A percentile compares a stretch with the other conserved stretches of the same genome.
These are phyloP conservation scores for Drosophila lowei DNA, from an alignment of 1,140 invertebrate species.

Conservation along the genomic window DNA sequence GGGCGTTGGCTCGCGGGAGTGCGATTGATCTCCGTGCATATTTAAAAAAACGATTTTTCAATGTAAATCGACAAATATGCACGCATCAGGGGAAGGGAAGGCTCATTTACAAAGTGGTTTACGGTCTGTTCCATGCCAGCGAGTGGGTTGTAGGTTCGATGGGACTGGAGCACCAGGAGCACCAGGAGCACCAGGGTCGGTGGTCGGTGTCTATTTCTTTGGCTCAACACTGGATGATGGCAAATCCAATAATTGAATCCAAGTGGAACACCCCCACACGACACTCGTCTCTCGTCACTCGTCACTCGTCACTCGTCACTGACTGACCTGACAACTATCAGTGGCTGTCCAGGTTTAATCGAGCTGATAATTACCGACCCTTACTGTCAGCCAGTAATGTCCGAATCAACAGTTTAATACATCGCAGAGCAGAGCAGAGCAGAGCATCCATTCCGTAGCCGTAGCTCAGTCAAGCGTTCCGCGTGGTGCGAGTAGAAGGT, in stretches of 20 bases:
- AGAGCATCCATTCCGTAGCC: too few species aligned
- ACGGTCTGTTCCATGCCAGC: background rate
- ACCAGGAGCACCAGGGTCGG: too few species aligned
- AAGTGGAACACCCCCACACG: slow-evolving; percentile 24
- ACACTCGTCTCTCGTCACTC: too few species aligned
- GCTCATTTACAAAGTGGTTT: slow-evolving; percentile 56
- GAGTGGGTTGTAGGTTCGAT: slow-evolving; percentile 8
- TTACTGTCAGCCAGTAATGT: slow-evolving; percentile 23
- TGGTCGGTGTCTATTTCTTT: slow-evolving; percentile 18
- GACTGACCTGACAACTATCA: background rate
- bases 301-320: too few species aligned
- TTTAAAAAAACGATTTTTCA: slow-evolving; percentile 69
- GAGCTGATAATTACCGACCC: slow-evolving; percentile 54
- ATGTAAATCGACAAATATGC: slow-evolving; percentile 67
- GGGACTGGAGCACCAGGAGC: background rate
- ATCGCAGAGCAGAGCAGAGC: background rate
- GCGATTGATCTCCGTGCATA: slow-evolving; percentile 60
- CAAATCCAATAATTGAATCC: slow-evolving; percentile 74
- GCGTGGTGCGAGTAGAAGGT: too few species aligned
- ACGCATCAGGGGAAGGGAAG: slow-evolving; percentile 11
- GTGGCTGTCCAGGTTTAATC: slow-evolving; percentile 39
- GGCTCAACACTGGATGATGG: slow-evolving; percentile 48
- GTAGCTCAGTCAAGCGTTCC: too few species aligned
- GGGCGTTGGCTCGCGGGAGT: background rate
- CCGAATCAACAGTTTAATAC: slow-evolving; percentile 20